A percentile compares a stretch with the other conserved stretches of the same genome.
Evolutionary conservation across 53 echinoderm and acorn worm species (phyloP).

Genomic region (Actinopyga echinites): DNA sequence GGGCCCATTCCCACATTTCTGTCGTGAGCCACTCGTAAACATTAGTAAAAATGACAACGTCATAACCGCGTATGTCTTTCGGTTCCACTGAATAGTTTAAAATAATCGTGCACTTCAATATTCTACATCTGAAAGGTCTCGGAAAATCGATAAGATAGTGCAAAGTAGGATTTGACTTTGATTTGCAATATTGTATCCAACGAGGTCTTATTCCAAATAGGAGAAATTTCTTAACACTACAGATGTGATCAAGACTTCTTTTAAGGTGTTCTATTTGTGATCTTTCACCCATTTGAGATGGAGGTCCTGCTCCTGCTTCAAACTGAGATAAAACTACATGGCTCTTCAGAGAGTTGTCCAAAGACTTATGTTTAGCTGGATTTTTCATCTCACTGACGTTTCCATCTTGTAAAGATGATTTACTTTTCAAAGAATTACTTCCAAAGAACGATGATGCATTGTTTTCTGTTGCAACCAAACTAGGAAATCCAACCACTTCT

Average conservation of each 20-base stretch:
- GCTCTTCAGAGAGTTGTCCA: too few species aligned
- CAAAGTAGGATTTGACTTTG: not conserved
- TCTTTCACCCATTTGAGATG: too few species aligned
- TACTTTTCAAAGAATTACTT: too few species aligned
- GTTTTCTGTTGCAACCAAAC: too few species aligned
- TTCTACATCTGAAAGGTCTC: not conserved
- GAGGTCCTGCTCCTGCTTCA: too few species aligned
- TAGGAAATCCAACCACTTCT: too few species aligned
- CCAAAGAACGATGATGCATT: too few species aligned
- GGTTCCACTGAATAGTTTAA: conserved; percentile 9
- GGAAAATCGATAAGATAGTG: conserved; percentile 1
- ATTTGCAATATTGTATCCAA: conserved; percentile 8
- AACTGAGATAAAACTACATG: too few species aligned
- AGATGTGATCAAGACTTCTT: not conserved
- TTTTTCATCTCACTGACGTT: too few species aligned
- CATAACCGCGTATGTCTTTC: not conserved
- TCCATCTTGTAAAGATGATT: too few species aligned
- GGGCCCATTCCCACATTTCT: conserved; percentile 28
- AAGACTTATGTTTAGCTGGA: too few species aligned
- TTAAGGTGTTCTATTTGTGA: too few species aligned
- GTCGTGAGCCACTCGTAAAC: conserved; percentile 18
- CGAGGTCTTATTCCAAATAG: conserved; percentile 26
- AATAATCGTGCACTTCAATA: not conserved
- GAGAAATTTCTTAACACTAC: conserved; percentile 28
- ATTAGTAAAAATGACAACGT: conserved; percentile 30